Evolutionary conservation across 2,113 vertebrate species (phyloP), one percentile per base, ranked within the genome.

Genomic region (Caranx melampygus): DNA sequence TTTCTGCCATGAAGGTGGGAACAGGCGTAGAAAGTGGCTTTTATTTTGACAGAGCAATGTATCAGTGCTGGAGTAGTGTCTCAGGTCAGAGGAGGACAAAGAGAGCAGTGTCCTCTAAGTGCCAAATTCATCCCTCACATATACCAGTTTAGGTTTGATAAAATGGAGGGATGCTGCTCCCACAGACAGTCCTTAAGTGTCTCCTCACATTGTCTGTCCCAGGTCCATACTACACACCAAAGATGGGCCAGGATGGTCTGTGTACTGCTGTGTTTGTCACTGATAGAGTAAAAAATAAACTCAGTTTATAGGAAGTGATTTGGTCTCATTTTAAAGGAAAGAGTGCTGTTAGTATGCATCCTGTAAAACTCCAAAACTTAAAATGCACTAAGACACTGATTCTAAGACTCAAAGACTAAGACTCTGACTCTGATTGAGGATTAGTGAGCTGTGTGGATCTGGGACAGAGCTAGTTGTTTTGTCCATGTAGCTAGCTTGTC

Each of bases 61-160:
- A 64, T 16, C 6, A 33, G 20, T 49, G 40, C 20, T 35, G 21
- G 47, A 61, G 55, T 45, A 55, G 26, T 52, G 21, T 62, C n/a
- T 51, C n/a, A 59, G 33, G 47, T 49, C 52, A 51, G 52, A 13
- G 18, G 12, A 66, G 21, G 51, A 65, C 18, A 54, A 31, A 18
- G 21, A 40, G 16, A 4, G 18, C 6, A 37, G 18, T 62, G 21
- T 54, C 21, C 18, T 18, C 14, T 26, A 63, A 15, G 10, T 78
- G 75, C 75, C 70, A 74, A 69, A 79, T 11, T 10, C 11, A 15
- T n/a, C 37, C 34, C 55, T 64, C 35, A 37, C 14, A 65, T 31
- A 14, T 10, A 45, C 3, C 54, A 67, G 6, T 33, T 79, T 45
- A 20, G 15, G 13, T 37, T 20, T 52, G 51, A 52, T 20, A 26